These are phyloP conservation scores for Hylaeus volcanicus DNA, from an alignment of 1,140 invertebrate species.

Conservation along the genomic window DNA sequence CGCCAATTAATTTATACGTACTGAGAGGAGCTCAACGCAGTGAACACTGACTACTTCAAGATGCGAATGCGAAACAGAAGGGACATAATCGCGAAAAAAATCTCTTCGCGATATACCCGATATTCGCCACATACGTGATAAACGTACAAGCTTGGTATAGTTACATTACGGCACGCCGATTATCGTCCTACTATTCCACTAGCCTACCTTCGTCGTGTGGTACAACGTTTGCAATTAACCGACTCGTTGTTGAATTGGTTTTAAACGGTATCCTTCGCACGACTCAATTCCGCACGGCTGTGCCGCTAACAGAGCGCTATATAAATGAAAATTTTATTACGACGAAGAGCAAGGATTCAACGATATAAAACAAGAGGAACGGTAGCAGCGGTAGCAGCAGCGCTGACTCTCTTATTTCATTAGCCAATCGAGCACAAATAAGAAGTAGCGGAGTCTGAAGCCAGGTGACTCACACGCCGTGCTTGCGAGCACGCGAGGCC, in stretches of 20 bases:
- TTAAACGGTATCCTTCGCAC: conserved; percentile 23
- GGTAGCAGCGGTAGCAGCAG: not conserved
- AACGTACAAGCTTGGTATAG: not conserved
- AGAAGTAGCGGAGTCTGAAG: conserved; percentile 24
- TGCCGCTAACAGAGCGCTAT: not conserved
- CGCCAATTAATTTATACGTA: too few species aligned
- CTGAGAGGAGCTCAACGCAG: too few species aligned
- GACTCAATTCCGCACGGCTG: not conserved
- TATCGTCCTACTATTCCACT: conserved; percentile 23
- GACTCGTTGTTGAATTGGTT: conserved; percentile 9
- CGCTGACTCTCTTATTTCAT: conserved; percentile 20
- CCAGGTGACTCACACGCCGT: conserved; percentile 38
- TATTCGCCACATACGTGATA: not conserved
- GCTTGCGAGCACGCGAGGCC: conserved; percentile 27
- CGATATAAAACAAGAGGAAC: not conserved
- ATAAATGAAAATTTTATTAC: conserved; percentile 30
- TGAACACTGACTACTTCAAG: too few species aligned
- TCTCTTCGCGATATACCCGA: not conserved
- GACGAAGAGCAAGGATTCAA: not conserved
- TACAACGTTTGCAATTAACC: conserved; percentile 30
- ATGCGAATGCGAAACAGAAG: too few species aligned
- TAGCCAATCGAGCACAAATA: conserved; percentile 42
- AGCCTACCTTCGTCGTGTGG: not conserved
- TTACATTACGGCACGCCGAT: conserved; percentile 21
- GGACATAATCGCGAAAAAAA: not conserved